A percentile compares a stretch with the other conserved stretches of the same genome.
phyloP scores from a whole-genome alignment of 2,113 vertebrate species.

The Limnothrissa miodon region DNA sequence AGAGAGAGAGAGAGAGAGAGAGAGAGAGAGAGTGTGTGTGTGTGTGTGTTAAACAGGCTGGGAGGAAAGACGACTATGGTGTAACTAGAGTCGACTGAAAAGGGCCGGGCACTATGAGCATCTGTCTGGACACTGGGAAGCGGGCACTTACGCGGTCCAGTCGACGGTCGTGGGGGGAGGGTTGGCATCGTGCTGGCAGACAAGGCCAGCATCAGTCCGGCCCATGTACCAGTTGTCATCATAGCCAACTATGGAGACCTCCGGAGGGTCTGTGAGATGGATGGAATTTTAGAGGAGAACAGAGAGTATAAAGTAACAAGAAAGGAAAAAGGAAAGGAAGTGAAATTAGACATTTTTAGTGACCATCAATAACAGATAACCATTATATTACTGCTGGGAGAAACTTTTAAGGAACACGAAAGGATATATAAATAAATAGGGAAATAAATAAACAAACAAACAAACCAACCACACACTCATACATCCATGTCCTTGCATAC shows the following conservation, averaged over 20 bases:
- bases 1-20: no score
- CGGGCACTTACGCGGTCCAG: constrained; percentile 77
- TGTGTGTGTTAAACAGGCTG: background rate
- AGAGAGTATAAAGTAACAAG: constrained; percentile 19
- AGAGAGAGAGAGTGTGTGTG: no score
- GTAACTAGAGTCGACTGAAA: background rate
- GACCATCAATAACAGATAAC: background rate
- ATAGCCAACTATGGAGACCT: constrained; percentile 78
- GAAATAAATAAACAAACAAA: background rate
- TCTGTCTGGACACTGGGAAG: background rate
- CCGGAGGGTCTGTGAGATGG: constrained; percentile 68
- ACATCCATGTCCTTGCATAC: background rate
- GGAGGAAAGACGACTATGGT: background rate
- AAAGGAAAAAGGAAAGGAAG: background rate
- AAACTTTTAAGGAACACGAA: background rate
- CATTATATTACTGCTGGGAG: background rate
- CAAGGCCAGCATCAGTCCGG: constrained; percentile 66
- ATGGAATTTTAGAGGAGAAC: constrained; percentile 9
- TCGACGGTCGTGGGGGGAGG: constrained; percentile 65
- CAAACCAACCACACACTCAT: background rate
- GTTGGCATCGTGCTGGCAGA: constrained; percentile 74
- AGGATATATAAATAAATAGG: background rate
- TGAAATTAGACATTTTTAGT: background rate
- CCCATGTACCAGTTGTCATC: constrained; percentile 84
- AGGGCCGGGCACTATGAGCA: no score